Conservation (phyloP, 2,797 vertebrate genomes). For the Neosilurus mollespiculum region DNA sequence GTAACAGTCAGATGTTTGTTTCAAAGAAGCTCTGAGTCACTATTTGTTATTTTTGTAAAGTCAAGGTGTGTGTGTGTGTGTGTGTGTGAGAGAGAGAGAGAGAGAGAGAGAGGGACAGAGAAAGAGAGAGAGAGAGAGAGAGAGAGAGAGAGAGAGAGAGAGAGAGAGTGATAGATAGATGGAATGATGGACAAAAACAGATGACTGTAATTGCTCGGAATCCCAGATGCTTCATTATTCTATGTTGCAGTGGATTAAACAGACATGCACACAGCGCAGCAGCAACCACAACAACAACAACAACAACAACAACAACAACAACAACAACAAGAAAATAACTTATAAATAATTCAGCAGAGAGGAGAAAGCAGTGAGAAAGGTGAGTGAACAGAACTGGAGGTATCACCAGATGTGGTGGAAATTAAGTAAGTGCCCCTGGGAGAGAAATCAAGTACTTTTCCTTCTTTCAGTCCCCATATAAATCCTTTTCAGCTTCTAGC, state of each 20-base stretch:
- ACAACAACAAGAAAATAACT: not conserved
- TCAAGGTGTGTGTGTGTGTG: not conserved
- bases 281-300: not conserved
- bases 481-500: too few relatives aligned
- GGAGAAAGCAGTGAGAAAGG: not conserved
- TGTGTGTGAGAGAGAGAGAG: too few relatives aligned
- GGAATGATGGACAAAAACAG: not conserved
- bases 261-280: not conserved
- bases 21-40: not conserved
- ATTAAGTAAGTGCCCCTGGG: too few relatives aligned
- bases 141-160: not conserved
- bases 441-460: too few relatives aligned
- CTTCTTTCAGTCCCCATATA: too few relatives aligned
- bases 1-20: not conserved
- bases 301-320: not conserved
- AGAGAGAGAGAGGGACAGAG: too few relatives aligned
- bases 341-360: not conserved
- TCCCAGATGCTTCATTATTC: not conserved
- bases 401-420: too few relatives aligned
- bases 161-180: not conserved
- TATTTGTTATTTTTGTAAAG: not conserved
- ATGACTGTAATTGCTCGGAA: not conserved
- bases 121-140: too few relatives aligned
- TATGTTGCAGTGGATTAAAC: not conserved
- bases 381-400: not conserved